phyloP scores from a whole-genome alignment of 2,888 invertebrate genomes.

The Cetonia aurata region DNA sequence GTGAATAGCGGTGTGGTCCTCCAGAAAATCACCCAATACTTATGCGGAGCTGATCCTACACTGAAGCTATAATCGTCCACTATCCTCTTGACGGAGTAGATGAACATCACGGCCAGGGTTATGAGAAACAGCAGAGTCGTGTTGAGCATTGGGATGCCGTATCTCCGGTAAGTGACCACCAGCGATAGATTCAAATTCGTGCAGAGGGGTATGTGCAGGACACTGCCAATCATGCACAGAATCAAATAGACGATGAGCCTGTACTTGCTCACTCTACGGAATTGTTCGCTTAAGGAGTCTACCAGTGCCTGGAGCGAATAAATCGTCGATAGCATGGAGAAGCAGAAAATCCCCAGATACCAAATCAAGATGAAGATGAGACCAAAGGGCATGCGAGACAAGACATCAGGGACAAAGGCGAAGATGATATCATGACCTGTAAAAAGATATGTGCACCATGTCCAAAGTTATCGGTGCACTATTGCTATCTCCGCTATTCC shows the following conservation, averaged over 20 bases:
- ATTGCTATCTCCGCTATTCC: too few relatives aligned
- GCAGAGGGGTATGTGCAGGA: constrained; percentile 26
- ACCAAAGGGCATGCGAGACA: constrained; percentile 34
- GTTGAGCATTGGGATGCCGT: constrained; percentile 38
- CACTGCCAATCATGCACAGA: constrained; percentile 27
- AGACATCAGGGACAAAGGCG: constrained; percentile 40
- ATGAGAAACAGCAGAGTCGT: constrained; percentile 36
- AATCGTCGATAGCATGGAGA: constrained; percentile 33
- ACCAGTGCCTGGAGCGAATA: constrained; percentile 39
- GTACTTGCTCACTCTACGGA: constrained; percentile 37
- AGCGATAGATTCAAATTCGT: constrained; percentile 38
- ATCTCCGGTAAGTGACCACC: constrained; percentile 39
- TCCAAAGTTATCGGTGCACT: too few relatives aligned
- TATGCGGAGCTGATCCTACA: constrained; percentile 35
- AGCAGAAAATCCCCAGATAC: constrained; percentile 44
- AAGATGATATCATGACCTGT: constrained; percentile 40
- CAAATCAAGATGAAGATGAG: constrained; percentile 38
- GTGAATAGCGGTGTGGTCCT: constrained; percentile 45
- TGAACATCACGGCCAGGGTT: constrained; percentile 44
- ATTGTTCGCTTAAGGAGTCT: constrained; percentile 45
- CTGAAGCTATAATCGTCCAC: constrained; percentile 47
- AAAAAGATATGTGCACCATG: not conserved
- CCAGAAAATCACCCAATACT: constrained; percentile 46
- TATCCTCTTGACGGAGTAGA: constrained; percentile 46
- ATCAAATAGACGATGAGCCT: constrained; percentile 41